A percentile compares a stretch with the other conserved stretches of the same genome.
Evolutionary conservation across 2,888 invertebrate genomes (phyloP).

Genomic region (Strigamia maritima): DNA sequence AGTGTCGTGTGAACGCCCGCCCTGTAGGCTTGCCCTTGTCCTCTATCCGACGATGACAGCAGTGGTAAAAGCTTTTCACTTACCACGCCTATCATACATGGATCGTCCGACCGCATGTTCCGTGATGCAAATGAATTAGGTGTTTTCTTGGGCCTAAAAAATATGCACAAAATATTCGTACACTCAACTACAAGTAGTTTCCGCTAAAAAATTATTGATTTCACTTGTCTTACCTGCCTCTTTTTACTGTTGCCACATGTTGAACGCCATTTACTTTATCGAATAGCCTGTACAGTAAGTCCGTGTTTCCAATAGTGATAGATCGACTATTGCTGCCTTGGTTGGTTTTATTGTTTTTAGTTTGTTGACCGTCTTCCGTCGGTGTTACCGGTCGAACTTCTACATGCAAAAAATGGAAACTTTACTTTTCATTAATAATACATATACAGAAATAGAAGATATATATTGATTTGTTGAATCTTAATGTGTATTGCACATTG

Average conservation of each 20-base stretch:
- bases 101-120: slow-evolving; percentile 54
- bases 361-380: slow-evolving; percentile 45
- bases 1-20: slow-evolving; percentile 45
- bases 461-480: neutral
- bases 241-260: slow-evolving; percentile 43
- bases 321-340: neutral
- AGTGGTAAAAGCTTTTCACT: slow-evolving; percentile 54
- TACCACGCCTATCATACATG: slow-evolving; percentile 53
- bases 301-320: slow-evolving; percentile 54
- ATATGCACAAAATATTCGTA: neutral
- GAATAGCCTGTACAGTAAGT: slow-evolving; percentile 57
- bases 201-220: neutral
- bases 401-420: slow-evolving; percentile 39
- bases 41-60: slow-evolving; percentile 46
- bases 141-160: slow-evolving; percentile 45
- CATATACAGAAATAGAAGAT: neutral
- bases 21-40: slow-evolving; percentile 44
- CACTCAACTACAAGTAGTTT: too few species aligned
- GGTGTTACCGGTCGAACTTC: slow-evolving; percentile 50
- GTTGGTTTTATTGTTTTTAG: neutral
- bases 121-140: slow-evolving; percentile 38
- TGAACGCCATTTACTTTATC: slow-evolving; percentile 50
- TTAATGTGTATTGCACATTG: neutral
- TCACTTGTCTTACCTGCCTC: slow-evolving; percentile 48
- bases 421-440: neutral